phyloP scores from a whole-genome alignment of 2,888 invertebrate genomes.

The Phymatocera aterrima region DNA sequence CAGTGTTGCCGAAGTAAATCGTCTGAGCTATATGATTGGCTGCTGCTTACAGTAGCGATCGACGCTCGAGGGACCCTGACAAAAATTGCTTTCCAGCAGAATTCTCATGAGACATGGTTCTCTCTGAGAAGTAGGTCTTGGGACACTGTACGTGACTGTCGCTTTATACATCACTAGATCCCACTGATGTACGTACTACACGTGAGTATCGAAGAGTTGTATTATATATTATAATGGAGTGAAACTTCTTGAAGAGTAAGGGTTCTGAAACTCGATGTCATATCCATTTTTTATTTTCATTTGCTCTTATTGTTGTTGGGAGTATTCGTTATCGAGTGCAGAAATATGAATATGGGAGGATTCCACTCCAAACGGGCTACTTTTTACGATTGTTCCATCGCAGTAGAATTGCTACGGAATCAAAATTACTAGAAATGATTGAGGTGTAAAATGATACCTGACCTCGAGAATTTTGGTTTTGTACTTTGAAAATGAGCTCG shows the following conservation, averaged over 20 bases:
- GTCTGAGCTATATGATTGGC: slow-evolving; percentile 28
- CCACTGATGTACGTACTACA: not conserved
- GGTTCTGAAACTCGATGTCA: not conserved
- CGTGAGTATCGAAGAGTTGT: not conserved
- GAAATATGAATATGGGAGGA: too few species aligned
- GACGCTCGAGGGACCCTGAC: slow-evolving; percentile 9
- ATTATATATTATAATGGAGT: not conserved
- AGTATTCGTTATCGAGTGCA: not conserved
- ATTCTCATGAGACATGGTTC: slow-evolving; percentile 15
- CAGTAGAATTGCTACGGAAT: too few species aligned
- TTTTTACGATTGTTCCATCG: too few species aligned
- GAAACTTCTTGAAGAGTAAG: not conserved
- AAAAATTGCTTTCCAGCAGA: slow-evolving; percentile 30
- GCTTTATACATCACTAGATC: slow-evolving; percentile 25
- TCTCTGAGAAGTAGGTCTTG: slow-evolving; percentile 12
- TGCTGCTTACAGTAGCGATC: slow-evolving; percentile 19
- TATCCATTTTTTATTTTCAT: not conserved
- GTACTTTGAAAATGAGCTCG: too few species aligned
- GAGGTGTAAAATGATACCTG: too few species aligned
- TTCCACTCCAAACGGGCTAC: too few species aligned
- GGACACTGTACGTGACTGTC: slow-evolving; percentile 29
- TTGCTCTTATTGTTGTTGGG: not conserved
- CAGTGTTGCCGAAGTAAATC: slow-evolving; percentile 19
- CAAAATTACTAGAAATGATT: too few species aligned
- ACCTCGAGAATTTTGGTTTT: too few species aligned